Evolutionary conservation across 1,140 invertebrate species (phyloP).

Genomic region (Homarus americanus): DNA sequence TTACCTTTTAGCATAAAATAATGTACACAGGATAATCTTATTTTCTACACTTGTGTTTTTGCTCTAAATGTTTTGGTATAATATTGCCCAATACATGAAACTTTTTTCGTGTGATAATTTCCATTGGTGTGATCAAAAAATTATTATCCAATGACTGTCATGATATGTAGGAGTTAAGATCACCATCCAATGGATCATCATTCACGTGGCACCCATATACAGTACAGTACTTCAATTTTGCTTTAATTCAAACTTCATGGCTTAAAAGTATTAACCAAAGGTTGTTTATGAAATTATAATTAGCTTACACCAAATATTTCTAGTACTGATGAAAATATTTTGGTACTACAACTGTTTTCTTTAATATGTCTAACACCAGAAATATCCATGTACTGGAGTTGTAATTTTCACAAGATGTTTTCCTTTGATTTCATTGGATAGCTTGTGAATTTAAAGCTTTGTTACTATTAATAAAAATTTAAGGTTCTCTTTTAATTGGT

Average conservation of each 20-base stretch:
- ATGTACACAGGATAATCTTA: background rate
- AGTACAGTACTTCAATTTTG: background rate
- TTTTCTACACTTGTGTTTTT: background rate
- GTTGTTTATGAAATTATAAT: background rate
- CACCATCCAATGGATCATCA: background rate
- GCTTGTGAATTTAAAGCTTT: background rate
- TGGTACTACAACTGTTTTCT: background rate
- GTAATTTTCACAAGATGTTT: background rate
- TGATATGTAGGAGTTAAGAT: background rate
- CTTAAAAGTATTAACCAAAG: no score
- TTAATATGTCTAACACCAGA: background rate
- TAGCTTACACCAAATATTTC: background rate
- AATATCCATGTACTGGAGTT: background rate
- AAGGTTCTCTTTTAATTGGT: no score
- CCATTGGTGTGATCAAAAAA: background rate
- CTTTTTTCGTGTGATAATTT: background rate
- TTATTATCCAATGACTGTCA: background rate
- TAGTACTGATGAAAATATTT: background rate
- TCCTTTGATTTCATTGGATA: background rate
- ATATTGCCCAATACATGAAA: background rate
- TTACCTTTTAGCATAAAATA: background rate
- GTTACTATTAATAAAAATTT: background rate
- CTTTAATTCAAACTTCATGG: background rate
- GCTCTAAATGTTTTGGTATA: background rate
- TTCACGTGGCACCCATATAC: background rate